Base-by-base conservation (phyloP, 2,888 invertebrate genomes). In the Orgyia antiqua region DNA sequence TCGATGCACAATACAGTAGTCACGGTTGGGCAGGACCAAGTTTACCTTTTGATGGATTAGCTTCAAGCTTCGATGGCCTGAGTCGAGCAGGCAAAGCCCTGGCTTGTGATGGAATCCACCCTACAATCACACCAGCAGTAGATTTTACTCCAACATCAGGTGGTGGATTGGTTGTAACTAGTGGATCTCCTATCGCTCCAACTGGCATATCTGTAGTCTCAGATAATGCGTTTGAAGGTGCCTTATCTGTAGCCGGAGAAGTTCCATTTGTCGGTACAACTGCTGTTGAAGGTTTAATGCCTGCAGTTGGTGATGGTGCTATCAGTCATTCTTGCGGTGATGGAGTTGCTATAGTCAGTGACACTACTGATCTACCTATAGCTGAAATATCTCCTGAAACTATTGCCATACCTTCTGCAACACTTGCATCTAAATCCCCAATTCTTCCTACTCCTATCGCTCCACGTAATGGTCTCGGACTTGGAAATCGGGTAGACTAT, bases 261-360 rank as follows among this genome's bases (percentile, higher is more conserved):
- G 37, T 70, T 10, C 69, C 65, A 2, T 65, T 68, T 47, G 31
- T 65, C 1, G 60, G 65, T 2, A 45, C 63, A 7, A 59, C 66
- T 1, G 61, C 36, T 2, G 26, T 71, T n/a, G 58, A 68, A 25
- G 65, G 68, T 4, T 42, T 42, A 7, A 24, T 68, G 4, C 57
- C 63, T 2, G 55, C 62, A 2, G 52, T 45, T 9, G 68, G 70
- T 0, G 40, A 51, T 19, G 65, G 62, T n/a, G 45, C 45, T 0
- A 51, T 65, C 2, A 33, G 50, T 0, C 65, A 68, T 29, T 51
- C 58, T 3, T 64, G 66, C 21, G 68, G 68, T 1, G 51, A 55
- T 20, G 65, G 64, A 0, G 45, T 49, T 5, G 51, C 58, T 5
- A 27, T 46, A 6, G 51, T 41, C 29, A 56, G 61, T 13, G 51